phyloP scores from a whole-genome alignment of 2,888 invertebrate species.

The Junonia oenone region DNA sequence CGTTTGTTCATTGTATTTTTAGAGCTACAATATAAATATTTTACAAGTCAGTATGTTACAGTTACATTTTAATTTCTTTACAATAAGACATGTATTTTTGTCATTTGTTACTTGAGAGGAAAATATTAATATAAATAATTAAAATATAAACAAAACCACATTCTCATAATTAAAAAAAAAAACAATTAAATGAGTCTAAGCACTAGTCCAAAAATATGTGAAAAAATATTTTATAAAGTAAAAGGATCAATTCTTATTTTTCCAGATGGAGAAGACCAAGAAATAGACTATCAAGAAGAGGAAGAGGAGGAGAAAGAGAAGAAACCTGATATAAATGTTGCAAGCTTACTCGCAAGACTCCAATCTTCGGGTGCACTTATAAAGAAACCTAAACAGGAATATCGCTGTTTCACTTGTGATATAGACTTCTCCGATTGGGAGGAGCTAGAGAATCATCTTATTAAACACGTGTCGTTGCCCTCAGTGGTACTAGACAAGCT shows the following conservation, averaged over 20 bases:
- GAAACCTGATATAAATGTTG: conserved; percentile 46
- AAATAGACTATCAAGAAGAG: conserved; percentile 33
- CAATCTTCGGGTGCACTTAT: conserved; percentile 58
- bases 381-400: conserved; percentile 60
- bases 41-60: too few relatives aligned
- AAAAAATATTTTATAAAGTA: background rate
- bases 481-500: conserved; percentile 67
- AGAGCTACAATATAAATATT: too few relatives aligned
- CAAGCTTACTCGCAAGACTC: conserved; percentile 54
- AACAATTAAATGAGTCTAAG: too few relatives aligned
- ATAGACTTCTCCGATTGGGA: conserved; percentile 66
- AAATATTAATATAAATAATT: too few relatives aligned
- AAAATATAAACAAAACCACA: too few relatives aligned
- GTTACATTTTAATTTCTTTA: too few relatives aligned
- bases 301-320: conserved; percentile 31
- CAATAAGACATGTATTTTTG: too few relatives aligned
- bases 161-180: too few relatives aligned
- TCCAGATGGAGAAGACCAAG: conserved; percentile 45
- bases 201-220: too few relatives aligned
- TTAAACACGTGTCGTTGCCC: conserved; percentile 79
- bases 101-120: too few relatives aligned
- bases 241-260: conserved; percentile 6
- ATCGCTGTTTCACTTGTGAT: conserved; percentile 74
- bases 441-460: conserved; percentile 72
- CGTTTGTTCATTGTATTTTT: too few relatives aligned